Evolutionary conservation across 2,113 vertebrate species (phyloP).

Genomic region (Poecile atricapillus): DNA sequence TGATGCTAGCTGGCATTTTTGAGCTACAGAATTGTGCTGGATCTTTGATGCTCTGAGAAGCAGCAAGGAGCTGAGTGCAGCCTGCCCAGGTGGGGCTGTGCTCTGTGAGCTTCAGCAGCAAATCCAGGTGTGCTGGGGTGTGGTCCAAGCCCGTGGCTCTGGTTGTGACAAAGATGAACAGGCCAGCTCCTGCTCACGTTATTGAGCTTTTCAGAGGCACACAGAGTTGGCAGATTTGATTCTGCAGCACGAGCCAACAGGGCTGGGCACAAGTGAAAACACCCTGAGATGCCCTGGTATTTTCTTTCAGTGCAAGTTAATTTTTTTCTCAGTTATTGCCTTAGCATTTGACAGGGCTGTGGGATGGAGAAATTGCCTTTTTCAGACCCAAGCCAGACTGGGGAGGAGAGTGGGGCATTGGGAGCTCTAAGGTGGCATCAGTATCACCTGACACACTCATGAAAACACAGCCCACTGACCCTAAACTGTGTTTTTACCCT

Average conservation of each 20-base stretch:
- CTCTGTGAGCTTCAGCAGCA: not conserved
- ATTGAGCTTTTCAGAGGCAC: not conserved
- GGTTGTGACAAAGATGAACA: not conserved
- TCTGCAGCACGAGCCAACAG: not conserved
- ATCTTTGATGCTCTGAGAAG: not conserved
- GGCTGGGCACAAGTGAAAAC: not conserved
- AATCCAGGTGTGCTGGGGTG: rapidly evolving
- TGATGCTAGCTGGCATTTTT: not conserved
- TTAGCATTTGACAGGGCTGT: not conserved
- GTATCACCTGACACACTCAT: rapidly evolving
- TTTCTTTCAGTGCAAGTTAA: not conserved
- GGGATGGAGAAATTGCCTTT: not conserved
- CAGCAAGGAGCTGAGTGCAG: not conserved
- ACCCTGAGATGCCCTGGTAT: not conserved
- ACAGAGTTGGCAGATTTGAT: not conserved
- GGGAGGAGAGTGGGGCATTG: not conserved
- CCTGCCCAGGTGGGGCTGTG: not conserved
- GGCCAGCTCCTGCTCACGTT: not conserved
- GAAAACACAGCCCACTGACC: too few species aligned
- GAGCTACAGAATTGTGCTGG: rapidly evolving
- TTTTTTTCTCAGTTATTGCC: not conserved
- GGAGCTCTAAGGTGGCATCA: not conserved
- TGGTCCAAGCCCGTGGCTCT: rapidly evolving
- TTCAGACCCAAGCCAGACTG: not conserved
- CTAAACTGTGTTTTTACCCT: not conserved